Conservation (phyloP, 2,113 vertebrate species). For the Toxostoma redivivum region DNA sequence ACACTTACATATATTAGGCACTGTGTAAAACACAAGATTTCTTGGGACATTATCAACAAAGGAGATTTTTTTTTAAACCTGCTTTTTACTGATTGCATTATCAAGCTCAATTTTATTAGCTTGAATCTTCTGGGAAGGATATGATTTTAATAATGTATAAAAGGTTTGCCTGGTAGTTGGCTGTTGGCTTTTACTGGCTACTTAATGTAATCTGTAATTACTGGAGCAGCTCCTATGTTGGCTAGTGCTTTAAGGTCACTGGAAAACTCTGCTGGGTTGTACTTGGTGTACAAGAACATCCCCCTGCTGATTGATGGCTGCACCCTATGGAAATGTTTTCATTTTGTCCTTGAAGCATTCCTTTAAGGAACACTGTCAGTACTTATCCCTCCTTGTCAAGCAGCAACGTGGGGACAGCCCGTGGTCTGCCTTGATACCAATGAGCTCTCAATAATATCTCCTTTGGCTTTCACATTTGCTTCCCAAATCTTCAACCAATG, state of each 20-base stretch:
- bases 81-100: constrained; percentile 51
- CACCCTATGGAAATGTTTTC: constrained; percentile 44
- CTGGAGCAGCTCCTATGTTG: constrained; percentile 42
- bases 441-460: not conserved
- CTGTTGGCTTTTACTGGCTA: constrained; percentile 54
- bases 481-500: not conserved
- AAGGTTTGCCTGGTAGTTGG: constrained; percentile 49
- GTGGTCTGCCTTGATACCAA: not conserved
- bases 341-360: constrained; percentile 63
- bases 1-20: not conserved
- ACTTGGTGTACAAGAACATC: constrained; percentile 63
- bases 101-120: constrained; percentile 56
- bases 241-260: constrained; percentile 46
- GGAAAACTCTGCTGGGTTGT: constrained; percentile 26
- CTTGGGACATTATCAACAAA: constrained; percentile 19
- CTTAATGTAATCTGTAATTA: constrained; percentile 73
- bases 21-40: constrained; percentile 18
- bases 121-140: constrained; percentile 55
- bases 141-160: constrained; percentile 61
- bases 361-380: constrained; percentile 45
- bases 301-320: constrained; percentile 63
- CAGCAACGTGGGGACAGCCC: not conserved
- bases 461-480: not conserved
- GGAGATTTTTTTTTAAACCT: constrained; percentile 26
- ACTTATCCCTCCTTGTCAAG: constrained; percentile 19